Evolutionary conservation across 2,888 invertebrate genomes (phyloP), one percentile per base, ranked within the genome.

Genomic region (Apoda limacodes): DNA sequence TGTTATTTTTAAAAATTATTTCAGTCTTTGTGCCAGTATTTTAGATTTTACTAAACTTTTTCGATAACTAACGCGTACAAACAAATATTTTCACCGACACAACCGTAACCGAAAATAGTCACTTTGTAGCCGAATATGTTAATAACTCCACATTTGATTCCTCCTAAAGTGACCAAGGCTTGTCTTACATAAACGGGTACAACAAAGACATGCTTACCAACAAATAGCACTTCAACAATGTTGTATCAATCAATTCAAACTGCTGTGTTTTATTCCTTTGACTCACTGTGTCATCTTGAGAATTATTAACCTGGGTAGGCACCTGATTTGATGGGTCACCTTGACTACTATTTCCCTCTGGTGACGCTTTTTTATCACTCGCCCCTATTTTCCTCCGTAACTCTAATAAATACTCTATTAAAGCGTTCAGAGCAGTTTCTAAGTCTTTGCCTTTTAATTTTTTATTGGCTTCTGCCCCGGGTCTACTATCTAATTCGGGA

Each of bases 181-280:
- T n/a, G n/a, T n/a, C n/a, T n/a, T n/a, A n/a, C n/a, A n/a, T n/a
- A n/a, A n/a, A n/a, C n/a, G n/a, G n/a, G n/a, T n/a, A n/a, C n/a
- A n/a, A n/a, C n/a, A n/a, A 20, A n/a, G n/a, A 15, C 15, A 23
- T 23, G 50, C 43, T 50, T 68, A 91, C 93, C 86, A 94, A 92
- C 35, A 99, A 82, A 72, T 98, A 99, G 60, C 98, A 98, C 67
- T 98, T 98, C 6, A 99, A 82, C 28, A 99, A 76, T 1, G 98
- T 98, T 0, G 98, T 99, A 61, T 99, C 99, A 36, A 99, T 96
- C 32, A 98, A 91, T 65, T 96, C 95, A 35, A 97, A 34, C 37
- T 71, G 72, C 35, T 78, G 71, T 10, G 60, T 46, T 0, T 68
- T 52, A 33, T 66, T 75, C 32, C 70, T 62, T 35, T 64, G 67